phyloP scores from a whole-genome alignment of 2,888 invertebrate genomes.

The Pterostichus madidus region DNA sequence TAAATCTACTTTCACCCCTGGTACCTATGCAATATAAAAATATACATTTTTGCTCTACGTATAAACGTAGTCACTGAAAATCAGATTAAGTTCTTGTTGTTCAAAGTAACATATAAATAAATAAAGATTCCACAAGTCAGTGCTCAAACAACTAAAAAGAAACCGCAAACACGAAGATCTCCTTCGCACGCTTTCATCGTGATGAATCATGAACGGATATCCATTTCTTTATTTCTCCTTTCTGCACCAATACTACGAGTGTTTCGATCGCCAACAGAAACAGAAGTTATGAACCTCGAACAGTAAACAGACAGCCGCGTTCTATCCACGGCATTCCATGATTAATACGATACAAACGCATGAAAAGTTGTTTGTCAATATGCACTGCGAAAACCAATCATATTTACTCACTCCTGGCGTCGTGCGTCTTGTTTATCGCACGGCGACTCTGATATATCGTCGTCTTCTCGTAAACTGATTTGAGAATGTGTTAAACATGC shows the following conservation, averaged over 20 bases:
- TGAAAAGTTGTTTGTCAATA: conserved; percentile 66
- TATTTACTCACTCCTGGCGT: conserved; percentile 44
- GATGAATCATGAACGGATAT: too few species aligned
- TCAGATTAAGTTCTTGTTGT: too few species aligned
- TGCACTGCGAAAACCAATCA: conserved; percentile 42
- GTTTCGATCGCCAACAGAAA: conserved; percentile 23
- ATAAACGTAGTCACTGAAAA: too few species aligned
- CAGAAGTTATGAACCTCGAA: conserved; percentile 46
- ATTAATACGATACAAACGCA: conserved; percentile 59
- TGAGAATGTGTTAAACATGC: conserved; percentile 8
- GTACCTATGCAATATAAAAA: too few species aligned
- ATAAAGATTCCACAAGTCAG: too few species aligned
- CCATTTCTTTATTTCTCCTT: neutral
- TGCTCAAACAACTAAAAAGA: too few species aligned
- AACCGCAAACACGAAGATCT: too few species aligned
- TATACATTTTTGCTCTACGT: too few species aligned
- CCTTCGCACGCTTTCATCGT: too few species aligned
- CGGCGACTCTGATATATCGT: conserved; percentile 9
- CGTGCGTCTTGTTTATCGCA: conserved; percentile 22
- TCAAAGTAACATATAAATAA: too few species aligned
- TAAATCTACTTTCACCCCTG: too few species aligned
- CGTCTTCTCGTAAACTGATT: neutral
- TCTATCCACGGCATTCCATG: conserved; percentile 25
- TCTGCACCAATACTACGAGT: neutral
- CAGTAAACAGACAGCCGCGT: conserved; percentile 27